Evolutionary conservation across 1,140 invertebrate genomes (phyloP), one percentile per base, ranked within the genome.

Genomic region (Grapholita molesta): DNA sequence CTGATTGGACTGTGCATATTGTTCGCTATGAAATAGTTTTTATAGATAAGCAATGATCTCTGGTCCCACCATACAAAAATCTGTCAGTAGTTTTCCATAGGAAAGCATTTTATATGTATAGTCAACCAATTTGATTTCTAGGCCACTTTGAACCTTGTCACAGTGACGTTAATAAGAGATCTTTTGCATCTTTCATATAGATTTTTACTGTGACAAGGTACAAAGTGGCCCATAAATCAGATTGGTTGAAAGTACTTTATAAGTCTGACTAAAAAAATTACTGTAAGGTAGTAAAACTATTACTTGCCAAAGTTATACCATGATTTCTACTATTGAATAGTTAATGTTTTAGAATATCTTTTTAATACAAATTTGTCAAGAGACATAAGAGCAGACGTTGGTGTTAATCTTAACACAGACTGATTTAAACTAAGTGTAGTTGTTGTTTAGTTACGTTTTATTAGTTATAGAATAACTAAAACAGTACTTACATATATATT

Each of bases 1-100:
- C 87, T 6, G 68, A 87, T 48, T 89, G 87, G 87, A 74, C 84
- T 30, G 73, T 85, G 6, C 85, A 89, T 77, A 78, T 86, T 71
- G 83, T 82, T 3, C 77, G 72, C 33, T 86, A 80, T 71, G 74
- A 76, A 24, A 68, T 88, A 24, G 69, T 84, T 24, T 83, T 85
- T 75, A 65, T 61, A 67, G 57, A 77, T 70, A 69, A 35, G 38
- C 18, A 48, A 15, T 67, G 25, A 67, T 23, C 28, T 21, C 42
- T 21, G 42, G 0, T 3, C n/a, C 42, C 18, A 21, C n/a, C n/a
- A n/a, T n/a, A n/a, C 0, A 12, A 3, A 42, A 0, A 42, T 18
- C 42, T 38, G 35, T 6, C 15, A 38, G n/a, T 15, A 38, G 12
- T 38, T 38, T 38, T 38, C 12, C 33, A 35, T 35, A 35, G 15